A percentile compares a stretch with the other conserved stretches of the same genome.
Evolutionary conservation across 53 echinoderm and acorn worm species (phyloP).

Genomic region (Mesocentrotus franciscanus): DNA sequence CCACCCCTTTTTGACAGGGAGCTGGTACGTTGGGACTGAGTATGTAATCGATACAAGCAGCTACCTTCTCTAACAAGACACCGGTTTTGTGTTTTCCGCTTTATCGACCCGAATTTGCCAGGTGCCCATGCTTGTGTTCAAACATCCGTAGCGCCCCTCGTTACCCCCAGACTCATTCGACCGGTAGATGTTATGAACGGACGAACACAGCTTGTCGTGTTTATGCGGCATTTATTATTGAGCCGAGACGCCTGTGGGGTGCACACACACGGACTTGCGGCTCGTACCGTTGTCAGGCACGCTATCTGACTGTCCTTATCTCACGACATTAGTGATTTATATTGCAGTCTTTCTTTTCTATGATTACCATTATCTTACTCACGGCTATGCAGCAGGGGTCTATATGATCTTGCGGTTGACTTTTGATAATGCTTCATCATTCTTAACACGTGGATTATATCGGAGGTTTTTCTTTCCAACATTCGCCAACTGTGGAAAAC

Average conservation of each 20-base stretch:
- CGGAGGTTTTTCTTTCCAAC: constrained; percentile 17
- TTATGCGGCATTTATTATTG: neutral
- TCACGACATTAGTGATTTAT: constrained; percentile 30
- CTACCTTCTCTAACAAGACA: constrained; percentile 21
- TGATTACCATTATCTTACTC: neutral
- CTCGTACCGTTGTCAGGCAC: constrained; percentile 59
- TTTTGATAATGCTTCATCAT: neutral
- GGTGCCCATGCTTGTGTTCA: constrained; percentile 65
- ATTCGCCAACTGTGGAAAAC: neutral
- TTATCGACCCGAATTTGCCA: constrained; percentile 60
- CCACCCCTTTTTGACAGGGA: constrained; percentile 23
- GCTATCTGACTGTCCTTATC: constrained; percentile 55
- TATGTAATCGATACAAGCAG: constrained; percentile 53
- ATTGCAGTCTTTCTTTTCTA: neutral
- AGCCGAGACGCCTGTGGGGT: constrained; percentile 19
- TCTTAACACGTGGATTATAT: neutral
- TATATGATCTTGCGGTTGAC: neutral
- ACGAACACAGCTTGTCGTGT: neutral
- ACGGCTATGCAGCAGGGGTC: neutral
- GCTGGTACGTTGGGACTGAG: constrained; percentile 21
- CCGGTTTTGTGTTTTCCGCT: constrained; percentile 69
- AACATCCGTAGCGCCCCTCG: constrained; percentile 60
- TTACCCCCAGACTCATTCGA: neutral
- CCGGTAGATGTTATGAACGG: neutral
- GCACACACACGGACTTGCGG: neutral